Evolutionary conservation across 2,888 invertebrate species (phyloP), one percentile per base, ranked within the genome.

Genomic region (Conistra vaccinii): DNA sequence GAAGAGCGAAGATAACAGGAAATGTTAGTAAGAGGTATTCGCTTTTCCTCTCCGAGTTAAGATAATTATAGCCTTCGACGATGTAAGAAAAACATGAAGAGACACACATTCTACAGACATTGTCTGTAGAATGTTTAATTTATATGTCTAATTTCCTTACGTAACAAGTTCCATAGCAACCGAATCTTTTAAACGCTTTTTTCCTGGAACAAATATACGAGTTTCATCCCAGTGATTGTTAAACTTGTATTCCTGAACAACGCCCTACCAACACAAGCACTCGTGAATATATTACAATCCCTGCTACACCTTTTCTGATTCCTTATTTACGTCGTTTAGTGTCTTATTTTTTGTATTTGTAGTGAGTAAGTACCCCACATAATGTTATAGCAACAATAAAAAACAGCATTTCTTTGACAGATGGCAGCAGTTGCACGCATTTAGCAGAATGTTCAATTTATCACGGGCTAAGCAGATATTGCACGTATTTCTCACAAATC

Each of bases 341-440:
- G 17, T 55, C n/a, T 35, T 66, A 53, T 76, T 75, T 71, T 81
- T 76, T 74, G n/a, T n/a, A n/a, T n/a, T n/a, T n/a, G 57, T 66
- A 61, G 26, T 55, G 45, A 51, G 14, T 51, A 23, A 51, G 23
- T 32, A 14, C 48, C 39, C 12, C 12, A 20, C 29, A 29, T 23
- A 39, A 61, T 48, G 32, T 48, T 29, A 57, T 39, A 32, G 4
- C 39, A 73, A 76, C 57, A 57, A 68, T 63, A 68, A 73, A 68
- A 76, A 42, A 48, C 61, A 39, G 62, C 29, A 61, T 57, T 69
- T 66, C 61, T 74, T 66, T 66, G 10, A 39, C 39, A 29, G 23
- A n/a, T 61, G 35, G 7, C 68, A 55, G 39, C 67, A 71, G 39
- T 66, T 57, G n/a, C 58, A 12, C 51, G 23, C 12, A n/a, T 12